Evolutionary conservation across 92 coral and sea anemone species (phyloP).

Genomic region (Porites lobata): DNA sequence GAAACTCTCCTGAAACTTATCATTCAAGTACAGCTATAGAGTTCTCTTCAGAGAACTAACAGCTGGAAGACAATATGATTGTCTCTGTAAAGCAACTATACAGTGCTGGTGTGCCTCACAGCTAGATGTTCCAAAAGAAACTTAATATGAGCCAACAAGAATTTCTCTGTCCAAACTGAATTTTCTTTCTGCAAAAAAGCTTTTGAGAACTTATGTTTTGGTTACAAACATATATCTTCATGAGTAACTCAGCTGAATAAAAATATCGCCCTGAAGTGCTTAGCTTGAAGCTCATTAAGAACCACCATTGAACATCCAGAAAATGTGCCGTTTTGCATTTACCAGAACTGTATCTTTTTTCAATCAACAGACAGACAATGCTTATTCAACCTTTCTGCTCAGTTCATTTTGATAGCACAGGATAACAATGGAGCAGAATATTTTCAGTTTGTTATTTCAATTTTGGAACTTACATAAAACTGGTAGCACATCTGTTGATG

Average conservation of each 20-base stretch:
- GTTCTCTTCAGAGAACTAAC: slow-evolving; percentile 40
- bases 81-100: slow-evolving; percentile 30
- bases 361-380: not conserved
- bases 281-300: not conserved
- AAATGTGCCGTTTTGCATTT: not conserved
- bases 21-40: slow-evolving; percentile 33
- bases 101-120: slow-evolving; percentile 9
- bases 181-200: not conserved
- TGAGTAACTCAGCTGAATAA: not conserved
- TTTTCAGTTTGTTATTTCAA: too few relatives aligned
- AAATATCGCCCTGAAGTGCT: slow-evolving; percentile 4
- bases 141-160: slow-evolving; percentile 3
- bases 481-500: slow-evolving; percentile 6
- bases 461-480: not conserved
- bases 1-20: slow-evolving; percentile 24
- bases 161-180: slow-evolving; percentile 14
- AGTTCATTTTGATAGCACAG: not conserved
- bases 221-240: not conserved
- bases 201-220: not conserved
- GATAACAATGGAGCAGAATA: not conserved
- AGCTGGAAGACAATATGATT: slow-evolving; percentile 65
- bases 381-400: not conserved
- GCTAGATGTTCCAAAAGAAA: not conserved
- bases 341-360: not conserved
- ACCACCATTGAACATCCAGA: not conserved